A percentile compares a stretch with the other conserved stretches of the same genome.
These are phyloP conservation scores for Eulemur coronatus DNA, from an alignment of 2,797 vertebrate genomes.

Conservation along the genomic window DNA sequence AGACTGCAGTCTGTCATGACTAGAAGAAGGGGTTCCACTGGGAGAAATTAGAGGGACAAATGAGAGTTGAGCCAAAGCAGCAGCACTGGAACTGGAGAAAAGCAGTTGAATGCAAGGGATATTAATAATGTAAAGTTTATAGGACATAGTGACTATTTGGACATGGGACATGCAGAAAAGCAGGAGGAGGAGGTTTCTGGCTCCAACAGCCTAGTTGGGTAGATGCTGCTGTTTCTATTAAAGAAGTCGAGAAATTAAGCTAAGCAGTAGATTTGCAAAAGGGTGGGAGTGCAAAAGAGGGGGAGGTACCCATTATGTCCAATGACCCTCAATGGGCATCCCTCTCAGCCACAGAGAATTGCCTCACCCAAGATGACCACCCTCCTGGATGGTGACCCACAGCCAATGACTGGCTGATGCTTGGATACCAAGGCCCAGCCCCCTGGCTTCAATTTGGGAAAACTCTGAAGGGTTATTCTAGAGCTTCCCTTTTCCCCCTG, in stretches of 20 bases:
- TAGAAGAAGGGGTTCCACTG: neutral
- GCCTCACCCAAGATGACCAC: neutral
- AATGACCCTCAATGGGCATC: neutral
- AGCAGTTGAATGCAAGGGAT: neutral
- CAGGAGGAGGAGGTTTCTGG: neutral
- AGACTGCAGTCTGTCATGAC: neutral
- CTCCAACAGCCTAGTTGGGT: neutral
- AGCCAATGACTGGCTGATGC: neutral
- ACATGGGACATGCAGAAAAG: neutral
- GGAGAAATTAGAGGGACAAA: neutral
- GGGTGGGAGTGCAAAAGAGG: neutral
- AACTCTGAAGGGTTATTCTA: neutral
- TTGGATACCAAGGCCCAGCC: neutral
- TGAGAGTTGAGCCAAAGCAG: neutral
- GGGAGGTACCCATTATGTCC: neutral
- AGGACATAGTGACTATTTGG: neutral
- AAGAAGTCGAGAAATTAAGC: neutral
- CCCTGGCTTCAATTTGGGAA: neutral
- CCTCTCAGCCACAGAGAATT: neutral
- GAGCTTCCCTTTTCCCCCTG: neutral
- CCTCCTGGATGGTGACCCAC: neutral
- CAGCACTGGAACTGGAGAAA: neutral
- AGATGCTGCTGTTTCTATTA: neutral
- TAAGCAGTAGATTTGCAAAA: neutral
- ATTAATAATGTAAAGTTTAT: neutral